phyloP scores from a whole-genome alignment of 1,140 invertebrate species.

The Eurosta solidaginis region DNA sequence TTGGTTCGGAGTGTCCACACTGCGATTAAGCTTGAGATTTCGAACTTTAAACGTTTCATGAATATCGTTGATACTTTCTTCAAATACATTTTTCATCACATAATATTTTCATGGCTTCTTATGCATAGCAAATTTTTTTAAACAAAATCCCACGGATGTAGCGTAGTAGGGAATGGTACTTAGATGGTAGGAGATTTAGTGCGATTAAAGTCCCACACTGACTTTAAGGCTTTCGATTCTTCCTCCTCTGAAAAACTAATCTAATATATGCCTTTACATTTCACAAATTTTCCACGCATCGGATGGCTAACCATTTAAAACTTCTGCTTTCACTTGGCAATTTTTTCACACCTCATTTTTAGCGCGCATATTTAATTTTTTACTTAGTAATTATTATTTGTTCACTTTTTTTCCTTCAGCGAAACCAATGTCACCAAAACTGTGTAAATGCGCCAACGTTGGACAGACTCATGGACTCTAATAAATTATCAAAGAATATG shows the following conservation, averaged over 20 bases:
- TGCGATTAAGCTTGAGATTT: no score
- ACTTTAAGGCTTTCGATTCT: background rate
- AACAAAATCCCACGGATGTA: no score
- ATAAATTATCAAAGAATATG: conserved; percentile 20
- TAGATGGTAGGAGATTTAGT: no score
- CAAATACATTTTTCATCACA: no score
- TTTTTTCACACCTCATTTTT: background rate
- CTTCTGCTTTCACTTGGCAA: background rate
- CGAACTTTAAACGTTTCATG: no score
- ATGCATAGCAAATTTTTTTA: no score
- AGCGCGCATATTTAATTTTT: background rate
- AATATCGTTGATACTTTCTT: no score
- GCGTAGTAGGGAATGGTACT: no score
- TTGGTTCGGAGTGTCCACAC: no score
- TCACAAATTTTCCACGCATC: background rate
- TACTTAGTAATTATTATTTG: no score
- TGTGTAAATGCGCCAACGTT: background rate
- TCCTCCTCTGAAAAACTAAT: background rate
- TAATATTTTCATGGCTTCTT: no score
- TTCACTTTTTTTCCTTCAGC: background rate
- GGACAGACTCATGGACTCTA: background rate
- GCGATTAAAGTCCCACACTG: no score
- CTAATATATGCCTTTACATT: background rate
- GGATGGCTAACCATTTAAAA: background rate
- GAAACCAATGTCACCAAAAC: conserved; percentile 6